Evolutionary conservation across 2,113 vertebrate genomes (phyloP).

Genomic region (Mustela nigripes): DNA sequence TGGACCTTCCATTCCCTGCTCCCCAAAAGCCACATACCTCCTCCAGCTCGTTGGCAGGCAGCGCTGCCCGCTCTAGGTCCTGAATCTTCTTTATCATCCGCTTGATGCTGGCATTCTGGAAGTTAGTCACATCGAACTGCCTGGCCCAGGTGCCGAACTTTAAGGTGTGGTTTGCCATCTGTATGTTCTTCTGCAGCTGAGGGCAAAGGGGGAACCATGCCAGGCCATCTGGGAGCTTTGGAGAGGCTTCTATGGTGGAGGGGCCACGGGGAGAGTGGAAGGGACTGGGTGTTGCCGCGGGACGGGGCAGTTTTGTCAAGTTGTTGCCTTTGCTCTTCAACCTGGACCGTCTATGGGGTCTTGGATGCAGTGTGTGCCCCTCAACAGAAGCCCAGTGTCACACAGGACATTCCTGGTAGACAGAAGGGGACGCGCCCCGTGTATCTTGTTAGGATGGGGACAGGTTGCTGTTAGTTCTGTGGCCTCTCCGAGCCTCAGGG

Average conservation of each 20-base stretch:
- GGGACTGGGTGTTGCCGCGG: neutral
- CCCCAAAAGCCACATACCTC: slow-evolving; percentile 89
- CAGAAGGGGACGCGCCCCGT: too few relatives aligned
- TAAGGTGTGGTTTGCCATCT: slow-evolving; percentile 93
- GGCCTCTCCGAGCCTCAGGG: neutral
- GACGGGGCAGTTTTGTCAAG: neutral
- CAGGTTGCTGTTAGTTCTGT: neutral
- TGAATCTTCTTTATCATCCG: slow-evolving; percentile 95
- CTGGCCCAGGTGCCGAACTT: slow-evolving; percentile 90
- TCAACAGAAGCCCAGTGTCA: neutral
- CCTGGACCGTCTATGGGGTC: neutral
- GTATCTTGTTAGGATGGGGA: neutral
- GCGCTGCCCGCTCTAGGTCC: slow-evolving; percentile 93
- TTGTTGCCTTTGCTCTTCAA: neutral
- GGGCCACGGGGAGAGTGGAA: accelerated
- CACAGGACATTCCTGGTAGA: neutral
- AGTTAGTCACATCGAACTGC: slow-evolving; percentile 92
- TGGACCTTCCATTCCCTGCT: neutral
- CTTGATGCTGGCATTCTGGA: slow-evolving; percentile 90
- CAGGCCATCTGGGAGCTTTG: neutral
- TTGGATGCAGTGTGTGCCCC: neutral
- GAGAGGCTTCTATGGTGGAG: neutral
- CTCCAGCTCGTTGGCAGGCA: slow-evolving; percentile 89
- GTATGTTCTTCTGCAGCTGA: slow-evolving; percentile 93
- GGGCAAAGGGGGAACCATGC: neutral